Base-by-base conservation (phyloP, 2,797 vertebrate genomes). In the Euphonia xanthogaster region DNA sequence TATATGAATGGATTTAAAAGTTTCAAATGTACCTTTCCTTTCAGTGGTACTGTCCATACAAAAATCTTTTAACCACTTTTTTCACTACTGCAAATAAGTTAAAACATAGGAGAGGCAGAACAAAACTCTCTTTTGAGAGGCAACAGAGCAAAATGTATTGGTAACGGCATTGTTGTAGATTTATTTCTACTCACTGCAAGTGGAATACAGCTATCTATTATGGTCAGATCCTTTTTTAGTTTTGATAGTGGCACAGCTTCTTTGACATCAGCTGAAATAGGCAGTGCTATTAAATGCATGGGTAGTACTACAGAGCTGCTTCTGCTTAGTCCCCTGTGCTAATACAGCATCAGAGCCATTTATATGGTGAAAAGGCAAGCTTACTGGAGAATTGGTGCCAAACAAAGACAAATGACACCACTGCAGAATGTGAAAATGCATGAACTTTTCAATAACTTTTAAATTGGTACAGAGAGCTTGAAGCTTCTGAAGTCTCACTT, bases 401-500 rank as follows among this genome's bases (percentile, higher is more conserved):
- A 95, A 81, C 25, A 84, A 94, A 92, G 93, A 95, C 48, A 88
- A 94, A 94, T 84, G 62, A 71, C 22, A 73, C 44, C 30, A 33
- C 3, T 4, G 67, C 70, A 57, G 68, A 65, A 93, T 86, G 86
- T 92, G 73, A 95, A 95, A 95, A 95, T 45, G 21, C 40, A 81
- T 90, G 39, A 78, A 93, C 28, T 74, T 72, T 51, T 92, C 80
- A 75, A 70, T 63, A 84, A 70, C 33, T 86, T 94, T 90, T 86
- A 88, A 75, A 94, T 62, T 81, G 51, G 17, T 76, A 86, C 35
- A 44, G 62, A 93, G 45, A 58, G 21, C 37, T 51, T 48, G 70
- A 77, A 88, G 73, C 27, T 61, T 72, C 79, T 93, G 58, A 67
- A 90, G 72, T 76, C 44, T 93, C 74, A 57, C 22, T 75, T 79